Evolutionary conservation across 2,797 vertebrate species (phyloP), one percentile per base, ranked within the genome.

Genomic region (Rachycentron canadum): DNA sequence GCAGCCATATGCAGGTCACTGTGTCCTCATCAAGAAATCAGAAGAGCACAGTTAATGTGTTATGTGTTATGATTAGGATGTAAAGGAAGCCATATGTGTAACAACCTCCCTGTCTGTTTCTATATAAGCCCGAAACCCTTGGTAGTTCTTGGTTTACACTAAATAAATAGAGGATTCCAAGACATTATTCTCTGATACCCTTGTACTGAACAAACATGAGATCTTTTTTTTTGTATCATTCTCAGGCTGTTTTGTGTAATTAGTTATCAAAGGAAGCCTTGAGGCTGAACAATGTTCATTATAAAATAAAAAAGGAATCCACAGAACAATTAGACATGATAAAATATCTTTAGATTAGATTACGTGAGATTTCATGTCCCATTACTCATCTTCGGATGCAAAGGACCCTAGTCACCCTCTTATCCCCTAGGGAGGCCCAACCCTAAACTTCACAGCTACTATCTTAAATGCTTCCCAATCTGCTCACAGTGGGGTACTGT

Each of bases 1-100:
- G 19, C 63, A 77, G 79, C 76, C 49, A 58, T 68, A 47, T 47
- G 72, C 72, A 76, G 86, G 87, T 86, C 87, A 83, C 76, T 23
- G 77, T 72, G 84, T 87, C 88, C 85, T 86, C 79, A 58, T 60
- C 75, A 7, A 40, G 68, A 81, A 86, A 86, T 86, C 49, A 74
- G 41, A 67, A 73, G 73, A 76, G 66, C 65, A 50, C 30, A 76
- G 69, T 21, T 69, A 76, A 69, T 47, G 73, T 32, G 67, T 28
- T 81, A 82, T 81, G 80, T 32, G 65, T 28, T 81, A 82, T 81
- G 80, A 82, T 82, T 71, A 75, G 68, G 75, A 88, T 77, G 70
- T 69, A 69, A 85, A 83, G 70, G 58, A 81, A 76, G 62, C 30
- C 2, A 0, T 28, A 9, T 45, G 55, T 26, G 55, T 53, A 83